Base-by-base conservation (phyloP, 2,888 invertebrate species). In the Sericinus montela region DNA sequence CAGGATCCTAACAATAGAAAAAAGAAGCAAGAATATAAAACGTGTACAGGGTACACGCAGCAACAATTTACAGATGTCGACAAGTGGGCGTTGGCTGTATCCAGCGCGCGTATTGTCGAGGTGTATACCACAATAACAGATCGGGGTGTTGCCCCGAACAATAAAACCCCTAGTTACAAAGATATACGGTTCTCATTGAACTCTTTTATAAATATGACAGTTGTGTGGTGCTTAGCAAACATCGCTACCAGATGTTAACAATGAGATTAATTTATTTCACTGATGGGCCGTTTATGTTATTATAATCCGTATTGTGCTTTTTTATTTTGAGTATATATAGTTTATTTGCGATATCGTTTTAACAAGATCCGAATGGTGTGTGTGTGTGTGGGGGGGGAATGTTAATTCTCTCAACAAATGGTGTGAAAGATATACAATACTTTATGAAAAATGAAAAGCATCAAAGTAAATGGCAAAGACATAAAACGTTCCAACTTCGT, bases 41-140 rank as follows among this genome's bases (percentile, higher is more conserved):
- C n/a, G n/a, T n/a, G n/a, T n/a, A n/a, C n/a, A 48, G 38, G 9
- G 14, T 30, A 23, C 7, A 38, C 10, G 15, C 13, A 32, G 16
- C 25, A 48, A 38, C 48, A 49, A 49, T 44, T 44, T 52, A 32
- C 54, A 52, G 54, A 54, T 54, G 54, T 49, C 45, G 50, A 54
- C 50, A 52, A 54, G 54, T 54, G 54, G 47, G 52, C 52, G 46
- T 44, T 25, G 25, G 47, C 45, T 37, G 41, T 35, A 15, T 23
- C 37, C 2, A 30, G 25, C 29, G 29, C 35, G 48, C 35, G 48
- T 30, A 44, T 45, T 44, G 49, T 35, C 14, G 30, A 23, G 37
- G 48, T 38, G 48, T 34, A 28, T 10, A 35, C 10, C 19, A 44
- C 49, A 49, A 43, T 44, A 28, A 29, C 8, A 13, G 11, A 44